phyloP scores from a whole-genome alignment of 2,797 vertebrate genomes.

The Lepus oiostolus region DNA sequence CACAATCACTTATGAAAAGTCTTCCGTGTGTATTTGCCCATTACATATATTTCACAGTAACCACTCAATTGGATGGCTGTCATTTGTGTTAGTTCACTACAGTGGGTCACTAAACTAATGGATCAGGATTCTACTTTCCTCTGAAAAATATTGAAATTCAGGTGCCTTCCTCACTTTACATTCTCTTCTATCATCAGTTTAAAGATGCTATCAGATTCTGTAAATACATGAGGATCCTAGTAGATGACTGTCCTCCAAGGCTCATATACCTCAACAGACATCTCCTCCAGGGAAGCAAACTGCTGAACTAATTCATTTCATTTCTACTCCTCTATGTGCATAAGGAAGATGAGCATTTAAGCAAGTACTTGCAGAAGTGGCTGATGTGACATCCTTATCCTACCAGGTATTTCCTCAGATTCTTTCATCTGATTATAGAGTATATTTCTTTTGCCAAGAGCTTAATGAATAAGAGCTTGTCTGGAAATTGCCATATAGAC shows the following conservation, averaged over 20 bases:
- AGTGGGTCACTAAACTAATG: slow-evolving; percentile 33
- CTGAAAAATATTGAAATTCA: slow-evolving; percentile 34
- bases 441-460: slow-evolving; percentile 7
- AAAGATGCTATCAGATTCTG: slow-evolving; percentile 40
- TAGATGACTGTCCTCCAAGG: neutral
- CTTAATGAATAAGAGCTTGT: neutral
- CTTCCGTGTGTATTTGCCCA: slow-evolving; percentile 51
- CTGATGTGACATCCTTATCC: neutral
- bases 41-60: slow-evolving; percentile 48
- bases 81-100: slow-evolving; percentile 19
- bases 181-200: neutral
- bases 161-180: neutral
- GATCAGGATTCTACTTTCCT: slow-evolving; percentile 17
- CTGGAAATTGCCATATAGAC: neutral
- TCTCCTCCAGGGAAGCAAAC: neutral
- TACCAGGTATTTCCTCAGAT: neutral
- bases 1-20: slow-evolving; percentile 63
- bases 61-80: neutral
- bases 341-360: neutral
- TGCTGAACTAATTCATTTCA: slow-evolving; percentile 1
- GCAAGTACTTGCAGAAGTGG: neutral
- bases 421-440: neutral
- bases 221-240: neutral
- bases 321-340: slow-evolving; percentile 30
- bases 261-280: neutral